These are phyloP conservation scores for Mesoligia furuncula DNA, from an alignment of 2,888 invertebrate genomes.

Conservation along the genomic window DNA sequence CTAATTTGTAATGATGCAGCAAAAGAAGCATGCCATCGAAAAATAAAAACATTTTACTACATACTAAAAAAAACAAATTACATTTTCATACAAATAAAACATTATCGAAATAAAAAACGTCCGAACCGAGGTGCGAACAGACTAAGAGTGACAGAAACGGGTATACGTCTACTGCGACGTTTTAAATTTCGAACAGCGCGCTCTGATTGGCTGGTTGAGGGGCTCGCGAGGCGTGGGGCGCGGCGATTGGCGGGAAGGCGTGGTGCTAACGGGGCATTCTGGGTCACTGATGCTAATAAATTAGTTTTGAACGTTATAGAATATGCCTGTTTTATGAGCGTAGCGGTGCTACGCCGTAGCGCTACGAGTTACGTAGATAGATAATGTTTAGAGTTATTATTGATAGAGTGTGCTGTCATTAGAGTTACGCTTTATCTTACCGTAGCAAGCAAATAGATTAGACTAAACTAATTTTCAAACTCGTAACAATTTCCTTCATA, in stretches of 20 bases:
- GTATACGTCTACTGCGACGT: slow-evolving; percentile 78
- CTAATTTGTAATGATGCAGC: slow-evolving; percentile 14
- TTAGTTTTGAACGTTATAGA: slow-evolving; percentile 79
- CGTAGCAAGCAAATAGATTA: neutral
- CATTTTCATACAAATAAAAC: slow-evolving; percentile 51
- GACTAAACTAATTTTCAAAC: neutral
- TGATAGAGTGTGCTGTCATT: slow-evolving; percentile 18
- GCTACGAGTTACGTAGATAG: slow-evolving; percentile 65
- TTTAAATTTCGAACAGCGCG: slow-evolving; percentile 80
- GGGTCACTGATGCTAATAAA: slow-evolving; percentile 82
- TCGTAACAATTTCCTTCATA: neutral
- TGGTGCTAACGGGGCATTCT: slow-evolving; percentile 76
- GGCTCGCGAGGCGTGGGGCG: slow-evolving; percentile 83
- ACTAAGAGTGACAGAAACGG: slow-evolving; percentile 81
- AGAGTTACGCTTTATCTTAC: neutral
- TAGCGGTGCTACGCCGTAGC: slow-evolving; percentile 82
- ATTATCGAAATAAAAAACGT: slow-evolving; percentile 47
- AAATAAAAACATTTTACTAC: slow-evolving; percentile 20
- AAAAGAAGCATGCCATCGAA: slow-evolving; percentile 6
- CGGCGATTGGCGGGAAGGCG: slow-evolving; percentile 83
- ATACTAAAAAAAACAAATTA: slow-evolving; percentile 31
- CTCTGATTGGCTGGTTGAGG: slow-evolving; percentile 87
- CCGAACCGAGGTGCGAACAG: slow-evolving; percentile 54
- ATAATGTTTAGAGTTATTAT: slow-evolving; percentile 43
- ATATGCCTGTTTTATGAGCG: slow-evolving; percentile 76